Percentiles rank a stretch among this genome's conserved stretches.
These are phyloP conservation scores for Drosophila pseudotakahashii DNA, from an alignment of 2,888 invertebrate species.

Conservation along the genomic window DNA sequence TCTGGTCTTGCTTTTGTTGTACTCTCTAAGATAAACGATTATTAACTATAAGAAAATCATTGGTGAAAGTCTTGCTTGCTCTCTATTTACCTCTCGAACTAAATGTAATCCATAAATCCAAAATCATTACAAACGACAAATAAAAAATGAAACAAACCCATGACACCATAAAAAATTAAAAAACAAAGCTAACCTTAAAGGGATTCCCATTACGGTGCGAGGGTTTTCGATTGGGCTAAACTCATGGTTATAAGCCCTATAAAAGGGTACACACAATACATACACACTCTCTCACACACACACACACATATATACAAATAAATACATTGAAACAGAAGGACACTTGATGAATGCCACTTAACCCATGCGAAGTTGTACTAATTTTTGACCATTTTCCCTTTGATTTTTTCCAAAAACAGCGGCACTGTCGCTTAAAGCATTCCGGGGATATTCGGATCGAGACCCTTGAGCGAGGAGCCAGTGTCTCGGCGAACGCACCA, in stretches of 20 bases:
- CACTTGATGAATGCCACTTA: slow-evolving; percentile 1
- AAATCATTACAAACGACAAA: slow-evolving; percentile 23
- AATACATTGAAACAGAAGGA: slow-evolving; percentile 21
- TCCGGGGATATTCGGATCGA: slow-evolving; percentile 90
- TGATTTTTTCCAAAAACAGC: slow-evolving; percentile 84
- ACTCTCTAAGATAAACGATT: slow-evolving; percentile 39
- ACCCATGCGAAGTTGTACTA: slow-evolving; percentile 29
- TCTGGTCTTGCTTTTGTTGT: slow-evolving; percentile 67
- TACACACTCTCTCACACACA: slow-evolving; percentile 36
- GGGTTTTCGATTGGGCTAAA: slow-evolving; percentile 68
- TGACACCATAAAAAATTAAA: slow-evolving; percentile 25
- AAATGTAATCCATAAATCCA: slow-evolving; percentile 52
- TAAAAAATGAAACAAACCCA: slow-evolving; percentile 32
- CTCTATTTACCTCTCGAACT: slow-evolving; percentile 48
- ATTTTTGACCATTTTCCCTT: slow-evolving; percentile 1
- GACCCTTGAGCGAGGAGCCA: slow-evolving; percentile 83
- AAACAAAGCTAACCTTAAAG: slow-evolving; percentile 43
- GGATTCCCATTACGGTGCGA: slow-evolving; percentile 60
- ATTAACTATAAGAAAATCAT: slow-evolving; percentile 59
- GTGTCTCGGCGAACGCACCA: slow-evolving; percentile 53
- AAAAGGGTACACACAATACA: slow-evolving; percentile 19
- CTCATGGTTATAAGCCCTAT: slow-evolving; percentile 32
- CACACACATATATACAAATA: slow-evolving; percentile 24
- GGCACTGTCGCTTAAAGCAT: slow-evolving; percentile 92
- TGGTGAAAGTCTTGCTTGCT: slow-evolving; percentile 76